Evolutionary conservation across 2,113 vertebrate genomes (phyloP).

Genomic region (Aythya baeri): DNA sequence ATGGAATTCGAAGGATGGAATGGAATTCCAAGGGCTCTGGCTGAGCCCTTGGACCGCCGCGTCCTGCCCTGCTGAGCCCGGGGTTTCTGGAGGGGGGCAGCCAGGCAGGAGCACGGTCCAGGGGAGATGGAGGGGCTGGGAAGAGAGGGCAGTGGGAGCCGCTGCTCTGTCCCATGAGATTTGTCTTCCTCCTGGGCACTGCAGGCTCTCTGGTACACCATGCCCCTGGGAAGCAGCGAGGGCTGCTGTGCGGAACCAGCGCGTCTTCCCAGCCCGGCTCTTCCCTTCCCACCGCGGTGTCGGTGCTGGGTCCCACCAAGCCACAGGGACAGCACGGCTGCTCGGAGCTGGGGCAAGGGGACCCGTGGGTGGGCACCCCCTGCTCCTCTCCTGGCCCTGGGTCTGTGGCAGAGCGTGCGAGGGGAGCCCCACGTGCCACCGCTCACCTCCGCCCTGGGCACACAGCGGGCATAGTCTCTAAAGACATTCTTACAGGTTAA

Average conservation of each 20-base stretch:
- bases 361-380: neutral
- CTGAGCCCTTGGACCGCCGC: too few relatives aligned
- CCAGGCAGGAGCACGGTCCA: neutral
- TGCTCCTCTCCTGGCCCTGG: neutral
- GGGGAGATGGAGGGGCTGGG: neutral
- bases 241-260: neutral
- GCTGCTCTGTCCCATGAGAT: neutral
- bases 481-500: slow-evolving; percentile 58
- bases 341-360: neutral
- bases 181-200: neutral
- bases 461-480: neutral
- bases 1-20: too few relatives aligned
- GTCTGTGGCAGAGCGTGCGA: neutral
- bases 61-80: neutral
- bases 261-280: neutral
- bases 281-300: neutral
- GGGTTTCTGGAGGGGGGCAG: neutral
- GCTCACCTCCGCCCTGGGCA: neutral
- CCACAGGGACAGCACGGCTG: rapidly evolving
- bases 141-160: neutral
- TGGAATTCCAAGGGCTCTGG: too few relatives aligned
- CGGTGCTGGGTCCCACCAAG: neutral
- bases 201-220: neutral
- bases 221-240: neutral
- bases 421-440: neutral